Evolutionary conservation across 2,888 invertebrate species (phyloP), one percentile per base, ranked within the genome.

Genomic region (Caenorhabditis sinica): DNA sequence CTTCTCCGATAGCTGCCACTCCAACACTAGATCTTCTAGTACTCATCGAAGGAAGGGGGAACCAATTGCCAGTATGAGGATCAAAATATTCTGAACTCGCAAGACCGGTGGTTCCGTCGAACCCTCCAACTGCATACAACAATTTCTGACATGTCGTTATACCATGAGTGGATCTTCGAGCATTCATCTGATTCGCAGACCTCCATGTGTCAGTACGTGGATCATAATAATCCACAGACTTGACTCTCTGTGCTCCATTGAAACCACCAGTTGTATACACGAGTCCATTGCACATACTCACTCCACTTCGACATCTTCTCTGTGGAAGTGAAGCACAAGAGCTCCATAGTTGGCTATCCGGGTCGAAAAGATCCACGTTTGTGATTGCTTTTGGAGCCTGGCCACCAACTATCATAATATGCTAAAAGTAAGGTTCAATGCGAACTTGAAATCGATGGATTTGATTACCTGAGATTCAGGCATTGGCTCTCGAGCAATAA

Each of bases 21-120:
- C 98, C 98, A 2, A 99, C 98, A n/a, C 98, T 98, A 93, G 98
- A 98, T 17, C 90, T 95, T 93, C 98, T 98, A 20, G 97, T 97
- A 65, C 97, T 97, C 73, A 98, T 99, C 0, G 98, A 98, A 2
- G 86, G 76, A 8, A 86, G 60, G 0, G 83, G 81, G 43, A 68
- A 68, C 86, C 86, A 86, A 13, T 74, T 66, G 33, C 86, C 86
- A 33, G 49, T 69, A 30, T 81, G 56, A 0, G 80, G 75, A 71
- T 82, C 88, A 8, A 51, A 95, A 95, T 96, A 94, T 94, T 97
- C 96, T 1, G 87, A 86, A 43, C 83, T 87, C 94, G 98, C 97
- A 87, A 97, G 95, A 89, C 95, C 95, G 92, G 96, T 96, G 94
- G 97, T 97, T 0, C 98, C 98, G 94, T 98, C 98, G 93, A 98